Conservation (phyloP, 92 coral and sea anemone genomes). For the Phenganax stokvisi region DNA sequence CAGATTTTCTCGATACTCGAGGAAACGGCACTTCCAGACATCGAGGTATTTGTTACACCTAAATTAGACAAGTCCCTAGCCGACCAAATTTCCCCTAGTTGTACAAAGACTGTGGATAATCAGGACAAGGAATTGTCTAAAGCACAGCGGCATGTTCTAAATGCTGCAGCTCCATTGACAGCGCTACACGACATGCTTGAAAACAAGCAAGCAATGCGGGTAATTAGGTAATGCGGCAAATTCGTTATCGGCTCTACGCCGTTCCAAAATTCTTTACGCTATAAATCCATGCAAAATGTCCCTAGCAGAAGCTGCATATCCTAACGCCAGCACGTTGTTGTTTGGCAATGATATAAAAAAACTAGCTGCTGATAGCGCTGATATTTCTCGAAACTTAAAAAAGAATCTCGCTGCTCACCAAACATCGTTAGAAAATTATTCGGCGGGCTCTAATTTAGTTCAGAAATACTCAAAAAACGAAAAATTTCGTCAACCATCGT, state of each 20-base stretch:
- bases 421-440: neutral
- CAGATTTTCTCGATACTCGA: neutral
- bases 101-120: neutral
- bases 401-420: neutral
- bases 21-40: neutral
- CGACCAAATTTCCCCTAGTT: neutral
- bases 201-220: neutral
- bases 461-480: too few relatives aligned
- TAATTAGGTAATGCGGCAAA: neutral
- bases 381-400: neutral
- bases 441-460: too few relatives aligned
- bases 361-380: neutral
- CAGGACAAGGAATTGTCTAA: neutral
- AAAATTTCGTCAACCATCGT: too few relatives aligned
- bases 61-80: neutral
- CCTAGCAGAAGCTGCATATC: too few relatives aligned
- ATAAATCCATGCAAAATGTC: neutral
- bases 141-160: constrained; percentile 7
- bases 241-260: constrained; percentile 1
- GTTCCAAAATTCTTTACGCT: neutral
- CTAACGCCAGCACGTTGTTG: too few relatives aligned
- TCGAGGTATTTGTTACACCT: constrained; percentile 1
- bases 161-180: constrained; percentile 3
- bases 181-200: neutral
- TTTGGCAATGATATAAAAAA: too few relatives aligned